phyloP scores from a whole-genome alignment of 2,797 vertebrate genomes.

The Centroberyx gerrardi region DNA sequence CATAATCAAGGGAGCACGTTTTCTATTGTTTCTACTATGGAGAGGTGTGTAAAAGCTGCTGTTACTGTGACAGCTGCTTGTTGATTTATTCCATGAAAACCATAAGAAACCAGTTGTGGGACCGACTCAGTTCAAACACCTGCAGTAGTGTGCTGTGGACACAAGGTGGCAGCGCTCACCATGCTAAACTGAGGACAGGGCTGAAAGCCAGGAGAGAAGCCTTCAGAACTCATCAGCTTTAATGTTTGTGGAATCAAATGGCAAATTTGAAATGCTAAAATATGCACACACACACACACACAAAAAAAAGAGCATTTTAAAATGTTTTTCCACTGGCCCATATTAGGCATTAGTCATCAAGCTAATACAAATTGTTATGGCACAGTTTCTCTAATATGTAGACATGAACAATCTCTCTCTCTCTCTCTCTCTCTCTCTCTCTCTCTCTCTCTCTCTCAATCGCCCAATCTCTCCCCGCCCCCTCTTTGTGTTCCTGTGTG shows the following conservation, averaged over 20 bases:
- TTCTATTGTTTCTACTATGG: background rate
- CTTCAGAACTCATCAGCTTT: conserved; percentile 18
- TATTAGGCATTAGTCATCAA: conserved; percentile 58
- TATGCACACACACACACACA: too few relatives aligned
- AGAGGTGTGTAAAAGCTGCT: background rate
- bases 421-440: conserved; percentile 23
- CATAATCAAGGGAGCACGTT: background rate
- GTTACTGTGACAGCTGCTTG: background rate
- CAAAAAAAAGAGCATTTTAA: conserved; percentile 23
- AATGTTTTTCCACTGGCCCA: conserved; percentile 36
- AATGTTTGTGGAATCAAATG: conserved; percentile 54
- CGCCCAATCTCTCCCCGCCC: conserved; percentile 52
- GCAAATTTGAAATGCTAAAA: conserved; percentile 47
- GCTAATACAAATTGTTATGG: conserved; percentile 69
- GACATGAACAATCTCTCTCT: conserved; percentile 22
- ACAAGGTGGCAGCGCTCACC: conserved; percentile 67
- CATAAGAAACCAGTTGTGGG: background rate
- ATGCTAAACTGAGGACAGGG: background rate
- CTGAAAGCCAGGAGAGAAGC: background rate
- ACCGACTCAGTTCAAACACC: background rate
- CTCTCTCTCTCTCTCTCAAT: conserved; percentile 37
- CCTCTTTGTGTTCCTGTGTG: conserved; percentile 70
- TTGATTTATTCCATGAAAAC: background rate
- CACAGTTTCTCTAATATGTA: conserved; percentile 63
- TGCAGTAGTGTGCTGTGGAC: conserved; percentile 33